Evolutionary conservation across 2,888 invertebrate species (phyloP), one percentile per base, ranked within the genome.

Genomic region (Heteromurus nitidus): DNA sequence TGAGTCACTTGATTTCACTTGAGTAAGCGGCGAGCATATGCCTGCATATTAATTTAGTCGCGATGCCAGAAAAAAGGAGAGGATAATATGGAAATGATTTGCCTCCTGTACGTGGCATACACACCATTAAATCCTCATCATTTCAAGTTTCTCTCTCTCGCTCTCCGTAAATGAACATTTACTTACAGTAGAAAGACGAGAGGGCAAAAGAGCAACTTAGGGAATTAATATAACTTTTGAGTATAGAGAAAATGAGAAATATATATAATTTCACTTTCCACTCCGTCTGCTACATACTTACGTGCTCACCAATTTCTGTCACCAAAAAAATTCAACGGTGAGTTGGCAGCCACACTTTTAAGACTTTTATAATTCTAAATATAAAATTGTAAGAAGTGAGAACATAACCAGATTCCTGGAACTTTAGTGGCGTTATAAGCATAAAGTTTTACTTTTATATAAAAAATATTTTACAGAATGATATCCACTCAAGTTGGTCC

Each of bases 41-140:
- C 77, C 69, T 53, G 77, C 77, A 80, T 67, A 80, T 80, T 80
- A 80, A 80, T 80, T 80, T 80, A 80, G 64, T 67, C 47, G 72
- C 67, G 73, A 72, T 67, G 67, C 67, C 67, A 73, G 11, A 24
- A 36, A 65, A 70, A 69, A 53, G n/a, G n/a, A n/a, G 72, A 79
- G 64, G 79, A 53, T 79, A 70, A 79, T 64, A 79, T 72, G 79
- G 68, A 79, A 79, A 79, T 79, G 72, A 72, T 79, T 65, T 69
- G 62, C 62, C 31, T 77, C 20, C 79, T 70, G 79, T 64, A 79
- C 65, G 79, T 79, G 79, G 79, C 72, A 79, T 42, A 73, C 72
- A 50, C 55, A 26, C 80, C 73, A 80, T 80, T 80, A 80, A 80
- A 72, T 67, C 67, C 80, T 67, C 72, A n/a, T n/a, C n/a, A 72